phyloP scores from a whole-genome alignment of 64 coral and sea anemone genomes.

The Porites australiensis region DNA sequence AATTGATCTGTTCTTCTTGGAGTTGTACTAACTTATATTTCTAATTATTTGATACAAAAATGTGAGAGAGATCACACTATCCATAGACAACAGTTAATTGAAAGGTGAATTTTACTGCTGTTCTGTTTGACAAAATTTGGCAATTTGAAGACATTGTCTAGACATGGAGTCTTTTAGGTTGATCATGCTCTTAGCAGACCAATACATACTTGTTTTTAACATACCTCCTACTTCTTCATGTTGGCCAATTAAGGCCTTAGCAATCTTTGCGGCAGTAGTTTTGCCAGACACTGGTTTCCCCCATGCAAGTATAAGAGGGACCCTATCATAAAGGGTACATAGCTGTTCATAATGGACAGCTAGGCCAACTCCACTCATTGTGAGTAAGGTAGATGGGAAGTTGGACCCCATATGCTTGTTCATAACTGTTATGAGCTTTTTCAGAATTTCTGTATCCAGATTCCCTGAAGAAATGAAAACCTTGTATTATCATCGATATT shows the following conservation, averaged over 20 bases:
- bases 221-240: slow-evolving; percentile 47
- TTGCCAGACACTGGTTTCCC: slow-evolving; percentile 61
- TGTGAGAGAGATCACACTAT: too few relatives aligned
- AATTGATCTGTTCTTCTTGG: too few relatives aligned
- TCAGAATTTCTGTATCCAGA: slow-evolving; percentile 21
- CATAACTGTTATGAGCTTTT: not conserved
- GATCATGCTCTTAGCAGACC: not conserved
- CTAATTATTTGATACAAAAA: too few relatives aligned
- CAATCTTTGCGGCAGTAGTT: slow-evolving; percentile 28
- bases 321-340: slow-evolving; percentile 48
- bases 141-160: not conserved
- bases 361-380: slow-evolving; percentile 51
- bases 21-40: too few relatives aligned
- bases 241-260: slow-evolving; percentile 56
- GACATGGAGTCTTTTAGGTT: not conserved
- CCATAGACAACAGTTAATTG: not conserved
- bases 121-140: not conserved
- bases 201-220: not conserved
- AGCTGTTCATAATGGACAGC: slow-evolving; percentile 69
- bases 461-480: slow-evolving; percentile 1
- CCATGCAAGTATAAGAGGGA: slow-evolving; percentile 57
- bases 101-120: not conserved
- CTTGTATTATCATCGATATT: too few relatives aligned
- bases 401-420: slow-evolving; percentile 34
- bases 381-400: slow-evolving; percentile 45